These are phyloP conservation scores for Grammomys dolichurus DNA, from an alignment of 2,113 vertebrate genomes.

Conservation along the genomic window DNA sequence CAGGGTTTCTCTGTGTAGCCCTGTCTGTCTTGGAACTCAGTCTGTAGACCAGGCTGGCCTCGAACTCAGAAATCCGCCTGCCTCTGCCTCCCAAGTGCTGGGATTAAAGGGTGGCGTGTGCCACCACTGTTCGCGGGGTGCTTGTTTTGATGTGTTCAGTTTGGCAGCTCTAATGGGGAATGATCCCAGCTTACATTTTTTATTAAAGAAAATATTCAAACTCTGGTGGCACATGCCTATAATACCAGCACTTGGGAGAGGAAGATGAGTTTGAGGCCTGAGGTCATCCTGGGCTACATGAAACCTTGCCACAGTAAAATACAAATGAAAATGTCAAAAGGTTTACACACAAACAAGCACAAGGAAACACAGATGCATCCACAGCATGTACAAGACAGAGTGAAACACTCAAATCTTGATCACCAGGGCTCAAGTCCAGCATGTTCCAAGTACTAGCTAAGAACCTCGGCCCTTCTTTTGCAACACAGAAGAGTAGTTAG, in stretches of 20 bases:
- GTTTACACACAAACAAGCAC: background rate
- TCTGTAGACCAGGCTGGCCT: too few species aligned
- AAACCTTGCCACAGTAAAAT: background rate
- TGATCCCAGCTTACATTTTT: background rate
- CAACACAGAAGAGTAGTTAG: background rate
- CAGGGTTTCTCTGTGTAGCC: too few species aligned
- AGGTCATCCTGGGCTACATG: background rate
- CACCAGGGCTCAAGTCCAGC: background rate
- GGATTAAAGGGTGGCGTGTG: too few species aligned
- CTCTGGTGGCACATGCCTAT: background rate
- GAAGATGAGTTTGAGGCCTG: background rate
- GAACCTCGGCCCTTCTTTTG: background rate
- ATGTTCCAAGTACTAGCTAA: too few species aligned
- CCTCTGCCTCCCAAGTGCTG: too few species aligned
- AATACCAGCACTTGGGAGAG: background rate
- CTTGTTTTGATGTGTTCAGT: too few species aligned
- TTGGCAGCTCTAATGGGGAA: too few species aligned
- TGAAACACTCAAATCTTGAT: background rate
- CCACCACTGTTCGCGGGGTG: too few species aligned
- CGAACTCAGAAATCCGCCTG: too few species aligned
- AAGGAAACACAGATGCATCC: background rate
- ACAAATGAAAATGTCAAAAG: background rate
- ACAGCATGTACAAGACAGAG: background rate
- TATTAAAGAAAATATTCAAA: conserved; percentile 28
- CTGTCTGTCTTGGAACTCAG: too few species aligned